phyloP scores from a whole-genome alignment of 2,797 vertebrate species.

The Darevskia mixta region DNA sequence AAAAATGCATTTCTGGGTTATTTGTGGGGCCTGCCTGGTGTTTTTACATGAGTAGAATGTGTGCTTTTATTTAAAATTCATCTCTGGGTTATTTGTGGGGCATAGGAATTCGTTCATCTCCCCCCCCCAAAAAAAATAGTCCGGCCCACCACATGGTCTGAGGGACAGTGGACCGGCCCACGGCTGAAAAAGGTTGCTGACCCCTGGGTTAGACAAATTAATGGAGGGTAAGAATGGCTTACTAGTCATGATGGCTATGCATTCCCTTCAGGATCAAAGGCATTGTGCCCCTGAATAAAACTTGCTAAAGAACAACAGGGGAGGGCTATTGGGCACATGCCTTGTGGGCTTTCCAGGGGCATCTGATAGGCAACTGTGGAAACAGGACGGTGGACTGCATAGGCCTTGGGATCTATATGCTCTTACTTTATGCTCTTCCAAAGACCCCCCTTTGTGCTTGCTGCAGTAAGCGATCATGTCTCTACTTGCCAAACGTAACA shows the following conservation, averaged over 20 bases:
- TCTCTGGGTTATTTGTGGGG: too few species aligned
- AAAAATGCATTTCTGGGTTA: too few species aligned
- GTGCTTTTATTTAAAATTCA: too few species aligned
- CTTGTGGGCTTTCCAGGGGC: neutral
- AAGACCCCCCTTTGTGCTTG: neutral
- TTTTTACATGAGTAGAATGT: too few species aligned
- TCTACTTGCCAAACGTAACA: constrained; percentile 9
- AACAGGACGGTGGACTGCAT: neutral
- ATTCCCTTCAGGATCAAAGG: neutral
- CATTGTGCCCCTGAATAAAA: neutral
- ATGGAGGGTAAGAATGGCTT: neutral
- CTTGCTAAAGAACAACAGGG: neutral
- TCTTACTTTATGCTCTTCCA: neutral
- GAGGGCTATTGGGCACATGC: neutral
- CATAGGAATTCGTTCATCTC: too few species aligned
- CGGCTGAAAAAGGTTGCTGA: too few species aligned
- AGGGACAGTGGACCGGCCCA: too few species aligned
- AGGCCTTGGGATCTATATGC: neutral
- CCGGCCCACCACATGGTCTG: too few species aligned
- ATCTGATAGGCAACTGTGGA: neutral
- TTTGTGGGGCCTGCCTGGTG: too few species aligned
- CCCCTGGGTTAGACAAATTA: too few species aligned
- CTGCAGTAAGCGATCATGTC: neutral
- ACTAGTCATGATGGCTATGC: neutral
- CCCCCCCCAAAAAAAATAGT: too few species aligned